Conservation (phyloP, 2,888 invertebrate genomes). For the Idaea straminata region DNA sequence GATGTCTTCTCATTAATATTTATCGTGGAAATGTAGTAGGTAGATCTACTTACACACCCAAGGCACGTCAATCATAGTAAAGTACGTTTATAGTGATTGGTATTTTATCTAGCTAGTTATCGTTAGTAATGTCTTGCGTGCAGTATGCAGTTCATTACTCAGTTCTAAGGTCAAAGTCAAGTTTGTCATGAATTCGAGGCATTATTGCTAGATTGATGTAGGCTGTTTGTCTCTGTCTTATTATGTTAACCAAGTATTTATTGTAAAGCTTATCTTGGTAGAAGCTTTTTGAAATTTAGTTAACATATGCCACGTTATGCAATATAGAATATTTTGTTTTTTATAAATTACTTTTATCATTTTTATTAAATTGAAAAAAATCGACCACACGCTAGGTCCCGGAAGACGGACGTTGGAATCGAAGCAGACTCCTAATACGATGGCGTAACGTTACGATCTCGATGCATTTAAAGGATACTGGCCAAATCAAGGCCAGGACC, state of each 20-base stretch:
- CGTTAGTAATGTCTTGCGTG: not conserved
- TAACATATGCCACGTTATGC: not conserved
- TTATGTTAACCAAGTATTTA: slow-evolving; percentile 6
- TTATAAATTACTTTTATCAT: no score
- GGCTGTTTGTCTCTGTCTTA: slow-evolving; percentile 19
- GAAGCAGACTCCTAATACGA: no score
- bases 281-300: not conserved
- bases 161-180: slow-evolving; percentile 40
- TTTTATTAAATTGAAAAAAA: no score
- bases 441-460: no score
- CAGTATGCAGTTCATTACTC: slow-evolving; percentile 1
- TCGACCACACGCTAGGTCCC: no score
- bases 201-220: slow-evolving; percentile 16
- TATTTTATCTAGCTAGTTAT: not conserved
- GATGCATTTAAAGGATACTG: no score
- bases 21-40: not conserved
- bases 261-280: not conserved
- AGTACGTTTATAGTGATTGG: not conserved
- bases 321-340: not conserved
- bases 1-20: not conserved
- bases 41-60: not conserved
- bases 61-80: not conserved
- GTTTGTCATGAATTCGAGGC: slow-evolving; percentile 31
- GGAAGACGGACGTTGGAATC: no score
- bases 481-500: no score